A percentile compares a stretch with the other conserved stretches of the same genome.
phyloP scores from a whole-genome alignment of 2,888 invertebrate species.

The Eupithecia vulgata region DNA sequence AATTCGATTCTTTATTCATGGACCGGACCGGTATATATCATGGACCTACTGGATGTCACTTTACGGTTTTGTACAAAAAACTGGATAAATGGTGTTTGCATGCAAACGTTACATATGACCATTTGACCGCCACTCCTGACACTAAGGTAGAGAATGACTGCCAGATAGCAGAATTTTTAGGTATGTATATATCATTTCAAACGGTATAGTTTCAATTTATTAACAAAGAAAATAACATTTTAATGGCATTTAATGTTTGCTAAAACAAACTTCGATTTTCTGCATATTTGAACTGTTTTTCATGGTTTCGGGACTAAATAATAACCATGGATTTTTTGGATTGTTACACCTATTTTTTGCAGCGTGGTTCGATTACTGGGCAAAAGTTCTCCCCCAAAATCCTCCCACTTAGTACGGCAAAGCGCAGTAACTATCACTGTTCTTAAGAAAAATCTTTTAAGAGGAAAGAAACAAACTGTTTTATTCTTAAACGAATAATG shows the following conservation, averaged over 20 bases:
- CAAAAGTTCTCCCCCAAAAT: neutral
- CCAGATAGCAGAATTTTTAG: neutral
- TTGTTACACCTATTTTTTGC: neutral
- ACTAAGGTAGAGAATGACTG: neutral
- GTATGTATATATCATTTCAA: neutral
- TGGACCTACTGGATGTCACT: neutral
- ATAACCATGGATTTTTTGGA: neutral
- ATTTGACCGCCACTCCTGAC: neutral
- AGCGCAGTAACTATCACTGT: too few relatives aligned
- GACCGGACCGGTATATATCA: conserved; percentile 22
- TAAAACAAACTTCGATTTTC: too few relatives aligned
- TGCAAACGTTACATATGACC: neutral
- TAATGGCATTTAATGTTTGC: too few relatives aligned
- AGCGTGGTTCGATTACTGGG: neutral
- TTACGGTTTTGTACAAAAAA: neutral
- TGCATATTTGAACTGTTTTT: too few relatives aligned
- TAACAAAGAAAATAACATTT: too few relatives aligned
- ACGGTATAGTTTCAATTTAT: too few relatives aligned
- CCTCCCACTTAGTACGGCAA: neutral
- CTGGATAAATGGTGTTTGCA: neutral
- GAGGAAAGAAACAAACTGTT: too few relatives aligned
- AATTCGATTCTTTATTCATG: conserved; percentile 45
- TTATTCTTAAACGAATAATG: too few relatives aligned
- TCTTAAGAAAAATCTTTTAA: too few relatives aligned
- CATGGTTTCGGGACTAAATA: too few relatives aligned